A percentile compares a stretch with the other conserved stretches of the same genome.
phyloP scores from a whole-genome alignment of 2,888 invertebrate species.

The Nephrotoma appendiculata region DNA sequence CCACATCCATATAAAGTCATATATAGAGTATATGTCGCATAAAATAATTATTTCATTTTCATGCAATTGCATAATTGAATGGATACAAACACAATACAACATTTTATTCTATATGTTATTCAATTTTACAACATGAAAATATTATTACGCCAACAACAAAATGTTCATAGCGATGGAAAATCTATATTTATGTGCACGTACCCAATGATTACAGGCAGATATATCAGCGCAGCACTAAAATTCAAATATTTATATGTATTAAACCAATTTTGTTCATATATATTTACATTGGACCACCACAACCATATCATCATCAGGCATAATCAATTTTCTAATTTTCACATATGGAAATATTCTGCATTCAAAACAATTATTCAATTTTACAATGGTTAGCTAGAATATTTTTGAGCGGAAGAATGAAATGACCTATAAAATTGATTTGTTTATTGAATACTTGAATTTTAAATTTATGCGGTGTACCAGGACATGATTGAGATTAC shows the following conservation, averaged over 20 bases:
- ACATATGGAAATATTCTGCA: neutral
- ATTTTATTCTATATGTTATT: neutral
- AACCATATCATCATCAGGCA: neutral
- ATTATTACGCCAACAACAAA: neutral
- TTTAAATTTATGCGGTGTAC: no score
- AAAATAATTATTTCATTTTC: constrained; percentile 3
- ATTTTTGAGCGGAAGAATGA: neutral
- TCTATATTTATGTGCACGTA: neutral
- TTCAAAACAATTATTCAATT: neutral
- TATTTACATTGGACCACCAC: neutral
- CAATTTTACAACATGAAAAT: neutral
- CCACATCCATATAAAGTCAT: neutral
- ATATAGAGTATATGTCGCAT: neutral
- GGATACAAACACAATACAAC: neutral
- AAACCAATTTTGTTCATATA: neutral
- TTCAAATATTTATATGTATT: neutral
- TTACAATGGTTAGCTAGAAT: neutral
- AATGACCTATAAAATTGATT: neutral
- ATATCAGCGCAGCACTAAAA: neutral
- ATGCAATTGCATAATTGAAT: constrained; percentile 3
- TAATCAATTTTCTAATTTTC: neutral
- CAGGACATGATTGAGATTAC: no score
- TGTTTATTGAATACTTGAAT: no score
- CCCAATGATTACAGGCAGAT: neutral
- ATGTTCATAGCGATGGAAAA: neutral